Evolutionary conservation across 1,140 invertebrate species (phyloP), one percentile per base, ranked within the genome.

Genomic region (Eurosta solidaginis): DNA sequence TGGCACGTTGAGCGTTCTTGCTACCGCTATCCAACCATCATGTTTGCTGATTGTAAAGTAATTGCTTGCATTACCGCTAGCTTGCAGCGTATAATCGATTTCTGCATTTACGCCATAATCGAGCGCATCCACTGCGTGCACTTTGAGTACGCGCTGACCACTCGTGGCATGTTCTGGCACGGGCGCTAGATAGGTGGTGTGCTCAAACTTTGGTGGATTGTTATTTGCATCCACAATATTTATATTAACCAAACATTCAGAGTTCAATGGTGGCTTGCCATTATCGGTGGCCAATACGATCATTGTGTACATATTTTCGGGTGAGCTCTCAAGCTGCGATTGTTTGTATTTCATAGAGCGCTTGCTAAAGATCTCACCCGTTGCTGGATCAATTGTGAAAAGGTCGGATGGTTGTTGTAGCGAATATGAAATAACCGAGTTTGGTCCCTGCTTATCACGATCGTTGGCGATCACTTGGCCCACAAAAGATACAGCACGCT

Each of bases 151-250:
- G 77, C 90, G 89, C 85, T 95, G 93, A 1, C 94, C 94, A 9
- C 92, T 82, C 0, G 87, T 82, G 1, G 94, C 93, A 80, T 91
- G 92, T 85, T 96, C 93, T 1, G 96, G 95, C 0, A 98, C 93
- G 0, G 96, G 94, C 14, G 93, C 92, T 45, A 97, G 90, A 82
- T 95, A 96, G 80, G 92, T 91, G 27, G 89, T 86, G 42, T 93
- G 88, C 77, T 92, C 91, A 85, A 97, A 97, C 82, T 90, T 92
- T 0, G 96, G 96, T 22, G 94, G 90, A 84, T 96, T 95, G 82
- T 97, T 97, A 83, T 97, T 97, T 0, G 95, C 94, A 87, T 97
- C 94, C 0, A 97, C 94, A 0, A 98, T 93, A 83, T 94, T 96
- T n/a, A 98, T 92, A 27, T 92, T 92, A 0, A 97, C 93, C 10